Percentiles rank a stretch among this genome's conserved stretches.
Evolutionary conservation across 2,797 vertebrate genomes (phyloP).

Genomic region (Fundulus diaphanus): DNA sequence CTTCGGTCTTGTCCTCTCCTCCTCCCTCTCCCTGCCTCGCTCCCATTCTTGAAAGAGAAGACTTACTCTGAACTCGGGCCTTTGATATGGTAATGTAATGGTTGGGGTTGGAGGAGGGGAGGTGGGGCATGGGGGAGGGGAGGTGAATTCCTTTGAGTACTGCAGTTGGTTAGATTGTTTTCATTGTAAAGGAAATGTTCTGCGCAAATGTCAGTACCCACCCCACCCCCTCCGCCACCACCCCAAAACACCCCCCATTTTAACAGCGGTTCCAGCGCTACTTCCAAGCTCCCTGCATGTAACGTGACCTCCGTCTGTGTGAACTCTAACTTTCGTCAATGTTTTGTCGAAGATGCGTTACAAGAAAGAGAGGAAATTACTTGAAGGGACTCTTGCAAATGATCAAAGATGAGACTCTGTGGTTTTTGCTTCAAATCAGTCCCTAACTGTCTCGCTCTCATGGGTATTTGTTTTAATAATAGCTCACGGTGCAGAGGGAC

Average conservation of each 20-base stretch:
- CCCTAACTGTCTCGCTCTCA: constrained; percentile 67
- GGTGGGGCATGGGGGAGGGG: constrained; percentile 79
- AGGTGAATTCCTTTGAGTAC: constrained; percentile 85
- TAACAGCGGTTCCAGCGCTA: constrained; percentile 56
- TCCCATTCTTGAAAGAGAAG: constrained; percentile 86
- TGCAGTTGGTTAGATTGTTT: constrained; percentile 87
- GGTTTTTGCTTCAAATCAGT: constrained; percentile 69
- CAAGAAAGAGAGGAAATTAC: constrained; percentile 45
- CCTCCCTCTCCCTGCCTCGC: constrained; percentile 72
- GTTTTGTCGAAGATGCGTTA: constrained; percentile 52
- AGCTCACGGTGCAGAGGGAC: constrained; percentile 78
- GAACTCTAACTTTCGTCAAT: constrained; percentile 65
- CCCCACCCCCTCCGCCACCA: constrained; percentile 20
- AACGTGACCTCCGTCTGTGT: constrained; percentile 73
- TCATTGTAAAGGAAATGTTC: constrained; percentile 89
- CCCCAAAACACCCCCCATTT: constrained; percentile 46
- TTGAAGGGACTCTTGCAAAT: constrained; percentile 47
- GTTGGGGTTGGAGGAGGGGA: constrained; percentile 71
- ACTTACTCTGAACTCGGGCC: constrained; percentile 86
- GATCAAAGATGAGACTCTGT: constrained; percentile 77
- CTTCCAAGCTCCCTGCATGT: constrained; percentile 60
- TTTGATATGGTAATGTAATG: constrained; percentile 88
- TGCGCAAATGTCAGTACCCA: constrained; percentile 76
- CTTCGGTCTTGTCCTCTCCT: constrained; percentile 81
- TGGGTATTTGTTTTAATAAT: constrained; percentile 80